Evolutionary conservation across 2,113 vertebrate species (phyloP).

Genomic region (Erythrocercus mccallii): DNA sequence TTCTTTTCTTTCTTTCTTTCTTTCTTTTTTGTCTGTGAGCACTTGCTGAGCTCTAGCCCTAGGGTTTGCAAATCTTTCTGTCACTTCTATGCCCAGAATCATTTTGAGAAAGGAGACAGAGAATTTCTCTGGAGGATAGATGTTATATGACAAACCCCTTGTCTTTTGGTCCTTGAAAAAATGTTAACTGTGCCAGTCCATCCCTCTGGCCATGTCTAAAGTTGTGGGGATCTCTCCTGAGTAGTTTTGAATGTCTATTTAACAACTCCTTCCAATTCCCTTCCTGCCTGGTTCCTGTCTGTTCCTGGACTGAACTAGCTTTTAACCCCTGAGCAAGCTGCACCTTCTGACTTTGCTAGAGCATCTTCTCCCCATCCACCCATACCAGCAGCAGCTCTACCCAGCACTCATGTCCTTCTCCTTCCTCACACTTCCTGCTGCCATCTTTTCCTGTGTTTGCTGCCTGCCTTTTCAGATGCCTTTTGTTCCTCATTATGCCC

Average conservation of each 20-base stretch:
- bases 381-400: background rate
- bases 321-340: background rate
- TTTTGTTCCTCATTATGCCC: background rate
- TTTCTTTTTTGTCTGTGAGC: background rate
- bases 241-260: slow-evolving; percentile 62
- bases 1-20: background rate
- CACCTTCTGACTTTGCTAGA: background rate
- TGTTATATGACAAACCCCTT: background rate
- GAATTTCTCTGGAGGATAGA: background rate
- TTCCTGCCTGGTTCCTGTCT: slow-evolving; percentile 49
- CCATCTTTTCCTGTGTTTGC: background rate
- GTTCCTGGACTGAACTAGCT: slow-evolving; percentile 30
- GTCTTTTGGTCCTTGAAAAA: slow-evolving; percentile 59
- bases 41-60: background rate
- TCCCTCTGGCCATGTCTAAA: slow-evolving; percentile 62
- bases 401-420: background rate
- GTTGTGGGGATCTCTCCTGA: slow-evolving; percentile 54
- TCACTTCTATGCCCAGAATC: background rate
- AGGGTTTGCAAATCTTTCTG: background rate
- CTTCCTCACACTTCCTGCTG: background rate
- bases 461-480: background rate
- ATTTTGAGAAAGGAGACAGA: background rate
- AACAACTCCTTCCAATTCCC: slow-evolving; percentile 48
- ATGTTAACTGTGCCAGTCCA: slow-evolving; percentile 34
- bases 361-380: background rate